Conservation (phyloP, 2,888 invertebrate genomes). For the Dicycla oo region DNA sequence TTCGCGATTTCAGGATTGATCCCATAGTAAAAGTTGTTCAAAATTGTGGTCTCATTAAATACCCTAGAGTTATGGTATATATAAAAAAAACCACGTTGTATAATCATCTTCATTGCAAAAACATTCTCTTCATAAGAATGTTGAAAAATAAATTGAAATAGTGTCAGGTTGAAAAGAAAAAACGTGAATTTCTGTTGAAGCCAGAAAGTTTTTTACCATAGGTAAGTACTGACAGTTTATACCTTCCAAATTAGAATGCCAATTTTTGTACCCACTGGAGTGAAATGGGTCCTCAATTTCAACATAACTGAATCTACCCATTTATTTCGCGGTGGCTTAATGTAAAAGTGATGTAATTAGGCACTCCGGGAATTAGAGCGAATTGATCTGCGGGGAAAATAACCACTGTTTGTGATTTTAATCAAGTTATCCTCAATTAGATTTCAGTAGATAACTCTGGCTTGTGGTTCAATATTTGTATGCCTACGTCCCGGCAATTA, state of each 20-base stretch:
- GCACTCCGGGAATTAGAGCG: conserved; percentile 22
- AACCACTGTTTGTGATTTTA: conserved; percentile 31
- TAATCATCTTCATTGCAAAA: neutral
- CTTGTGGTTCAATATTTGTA: conserved; percentile 20
- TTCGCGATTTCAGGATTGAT: too few relatives aligned
- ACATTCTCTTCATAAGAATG: neutral
- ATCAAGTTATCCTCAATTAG: conserved; percentile 38
- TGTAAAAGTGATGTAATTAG: conserved; percentile 49
- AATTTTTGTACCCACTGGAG: conserved; percentile 15
- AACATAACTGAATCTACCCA: conserved; percentile 32
- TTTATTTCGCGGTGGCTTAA: conserved; percentile 26
- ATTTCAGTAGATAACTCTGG: conserved; percentile 3
- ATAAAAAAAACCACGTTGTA: too few relatives aligned
- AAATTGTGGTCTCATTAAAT: too few relatives aligned
- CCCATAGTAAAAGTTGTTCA: too few relatives aligned
- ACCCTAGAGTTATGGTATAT: too few relatives aligned
- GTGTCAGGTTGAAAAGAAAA: neutral
- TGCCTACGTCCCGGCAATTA: neutral
- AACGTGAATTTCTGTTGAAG: neutral
- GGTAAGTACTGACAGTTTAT: too few relatives aligned
- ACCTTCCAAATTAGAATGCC: too few relatives aligned
- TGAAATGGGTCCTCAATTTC: conserved; percentile 37
- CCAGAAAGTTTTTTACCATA: too few relatives aligned
- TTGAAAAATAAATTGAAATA: neutral
- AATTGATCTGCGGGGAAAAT: conserved; percentile 37